Conservation (phyloP, 1,140 invertebrate species). For the Lordiphosa mommai region DNA sequence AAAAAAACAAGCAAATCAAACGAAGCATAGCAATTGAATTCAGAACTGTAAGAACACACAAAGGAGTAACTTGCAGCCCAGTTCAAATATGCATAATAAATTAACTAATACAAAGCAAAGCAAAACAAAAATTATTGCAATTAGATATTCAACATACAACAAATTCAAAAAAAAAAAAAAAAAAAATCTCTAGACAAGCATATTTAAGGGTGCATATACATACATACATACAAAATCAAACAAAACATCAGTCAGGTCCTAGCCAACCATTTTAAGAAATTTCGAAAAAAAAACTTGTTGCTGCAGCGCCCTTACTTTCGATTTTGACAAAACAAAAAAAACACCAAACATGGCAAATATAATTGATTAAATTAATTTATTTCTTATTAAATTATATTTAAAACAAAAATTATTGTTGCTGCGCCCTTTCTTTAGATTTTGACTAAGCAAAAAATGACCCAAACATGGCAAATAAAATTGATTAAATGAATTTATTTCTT, state of each 20-base stretch:
- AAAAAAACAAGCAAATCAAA: slow-evolving; percentile 62
- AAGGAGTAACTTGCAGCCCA: slow-evolving; percentile 38
- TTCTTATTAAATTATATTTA: too few relatives aligned
- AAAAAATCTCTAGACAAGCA: slow-evolving; percentile 55
- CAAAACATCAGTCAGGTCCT: background rate
- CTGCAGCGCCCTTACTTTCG: too few relatives aligned
- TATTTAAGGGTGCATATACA: slow-evolving; percentile 33
- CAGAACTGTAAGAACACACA: slow-evolving; percentile 47
- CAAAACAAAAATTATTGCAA: slow-evolving; percentile 49
- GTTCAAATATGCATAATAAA: slow-evolving; percentile 60
- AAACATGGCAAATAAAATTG: too few relatives aligned
- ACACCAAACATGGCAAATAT: too few relatives aligned
- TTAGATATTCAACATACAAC: slow-evolving; percentile 72
- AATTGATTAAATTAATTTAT: too few relatives aligned
- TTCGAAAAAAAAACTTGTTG: too few relatives aligned
- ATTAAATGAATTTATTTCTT: too few relatives aligned
- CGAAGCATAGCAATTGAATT: slow-evolving; percentile 69
- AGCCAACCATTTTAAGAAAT: background rate
- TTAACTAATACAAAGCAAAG: slow-evolving; percentile 35
- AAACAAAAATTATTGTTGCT: too few relatives aligned
- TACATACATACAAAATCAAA: background rate
- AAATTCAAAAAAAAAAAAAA: too few relatives aligned
- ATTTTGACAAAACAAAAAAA: too few relatives aligned
- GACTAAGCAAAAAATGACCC: too few relatives aligned
- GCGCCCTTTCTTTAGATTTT: too few relatives aligned